A percentile compares a stretch with the other conserved stretches of the same genome.
Evolutionary conservation across 2,797 vertebrate genomes (phyloP).

Genomic region (Galagoides demidoff): DNA sequence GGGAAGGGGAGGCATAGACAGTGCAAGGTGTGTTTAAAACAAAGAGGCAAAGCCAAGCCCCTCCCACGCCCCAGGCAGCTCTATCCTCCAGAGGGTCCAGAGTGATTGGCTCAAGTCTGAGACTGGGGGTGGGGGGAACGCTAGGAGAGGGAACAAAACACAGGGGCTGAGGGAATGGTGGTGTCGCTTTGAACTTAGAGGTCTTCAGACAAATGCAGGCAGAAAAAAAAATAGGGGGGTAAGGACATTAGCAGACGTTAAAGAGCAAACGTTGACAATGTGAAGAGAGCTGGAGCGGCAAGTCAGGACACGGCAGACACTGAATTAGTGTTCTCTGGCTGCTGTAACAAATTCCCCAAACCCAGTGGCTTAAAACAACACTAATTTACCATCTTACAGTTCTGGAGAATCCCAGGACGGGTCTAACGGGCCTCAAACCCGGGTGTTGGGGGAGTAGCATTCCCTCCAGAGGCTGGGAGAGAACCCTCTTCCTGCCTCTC

Average conservation of each 20-base stretch:
- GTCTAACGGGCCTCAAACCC: neutral
- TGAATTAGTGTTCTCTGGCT: neutral
- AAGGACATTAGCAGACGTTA: neutral
- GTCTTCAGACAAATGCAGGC: neutral
- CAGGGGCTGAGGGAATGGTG: neutral
- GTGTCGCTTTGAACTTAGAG: neutral
- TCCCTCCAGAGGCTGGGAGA: neutral
- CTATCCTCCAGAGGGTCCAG: too few relatives aligned
- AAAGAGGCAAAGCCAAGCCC: neutral
- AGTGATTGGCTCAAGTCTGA: too few relatives aligned
- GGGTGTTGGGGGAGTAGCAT: neutral
- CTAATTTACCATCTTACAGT: neutral
- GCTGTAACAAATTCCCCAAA: neutral
- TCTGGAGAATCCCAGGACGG: neutral
- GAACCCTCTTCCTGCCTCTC: too few relatives aligned
- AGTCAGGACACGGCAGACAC: too few relatives aligned
- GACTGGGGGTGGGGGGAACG: too few relatives aligned
- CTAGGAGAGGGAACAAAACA: neutral
- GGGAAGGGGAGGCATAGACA: neutral
- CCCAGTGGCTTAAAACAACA: rapidly evolving
- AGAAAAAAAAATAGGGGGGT: neutral
- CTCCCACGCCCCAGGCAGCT: neutral
- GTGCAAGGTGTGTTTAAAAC: neutral
- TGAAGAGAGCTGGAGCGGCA: neutral
- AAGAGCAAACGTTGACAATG: neutral